Conservation (phyloP, 2,888 invertebrate species). For the Parelbella ahira region DNA sequence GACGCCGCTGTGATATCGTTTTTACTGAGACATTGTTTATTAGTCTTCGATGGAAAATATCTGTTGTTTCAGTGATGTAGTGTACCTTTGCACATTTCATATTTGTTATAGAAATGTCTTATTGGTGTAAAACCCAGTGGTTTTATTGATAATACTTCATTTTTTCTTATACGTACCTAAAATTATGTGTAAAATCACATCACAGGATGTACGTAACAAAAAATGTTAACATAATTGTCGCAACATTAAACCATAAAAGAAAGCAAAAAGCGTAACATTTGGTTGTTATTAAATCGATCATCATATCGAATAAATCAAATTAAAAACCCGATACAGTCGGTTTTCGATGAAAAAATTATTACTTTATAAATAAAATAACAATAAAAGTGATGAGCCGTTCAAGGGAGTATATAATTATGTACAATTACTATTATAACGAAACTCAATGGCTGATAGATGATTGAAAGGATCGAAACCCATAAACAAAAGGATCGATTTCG, state of each 20-base stretch:
- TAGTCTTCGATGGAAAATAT: no score
- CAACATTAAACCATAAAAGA: slow-evolving; percentile 16
- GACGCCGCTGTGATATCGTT: no score
- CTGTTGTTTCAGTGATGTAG: no score
- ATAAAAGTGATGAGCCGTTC: slow-evolving; percentile 77
- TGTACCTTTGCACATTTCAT: no score
- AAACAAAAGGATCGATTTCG: slow-evolving; percentile 77
- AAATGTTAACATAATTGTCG: slow-evolving; percentile 22
- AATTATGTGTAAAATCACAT: no score
- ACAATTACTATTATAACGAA: slow-evolving; percentile 79
- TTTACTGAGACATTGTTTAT: no score
- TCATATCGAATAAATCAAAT: slow-evolving; percentile 80
- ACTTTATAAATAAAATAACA: slow-evolving; percentile 81
- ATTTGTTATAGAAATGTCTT: no score
- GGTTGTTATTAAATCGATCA: slow-evolving; percentile 76
- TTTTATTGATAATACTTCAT: no score
- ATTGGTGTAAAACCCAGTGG: no score
- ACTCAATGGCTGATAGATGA: slow-evolving; percentile 78
- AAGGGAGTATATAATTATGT: slow-evolving; percentile 80
- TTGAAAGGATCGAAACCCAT: slow-evolving; percentile 78
- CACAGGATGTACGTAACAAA: no score
- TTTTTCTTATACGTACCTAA: no score
- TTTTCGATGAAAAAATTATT: slow-evolving; percentile 75
- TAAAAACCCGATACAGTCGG: slow-evolving; percentile 76
- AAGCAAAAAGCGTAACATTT: slow-evolving; percentile 60